Percentiles rank a stretch among this genome's conserved stretches.
Evolutionary conservation across 1,140 invertebrate species (phyloP).

Genomic region (Dendroctonus ponderosae): DNA sequence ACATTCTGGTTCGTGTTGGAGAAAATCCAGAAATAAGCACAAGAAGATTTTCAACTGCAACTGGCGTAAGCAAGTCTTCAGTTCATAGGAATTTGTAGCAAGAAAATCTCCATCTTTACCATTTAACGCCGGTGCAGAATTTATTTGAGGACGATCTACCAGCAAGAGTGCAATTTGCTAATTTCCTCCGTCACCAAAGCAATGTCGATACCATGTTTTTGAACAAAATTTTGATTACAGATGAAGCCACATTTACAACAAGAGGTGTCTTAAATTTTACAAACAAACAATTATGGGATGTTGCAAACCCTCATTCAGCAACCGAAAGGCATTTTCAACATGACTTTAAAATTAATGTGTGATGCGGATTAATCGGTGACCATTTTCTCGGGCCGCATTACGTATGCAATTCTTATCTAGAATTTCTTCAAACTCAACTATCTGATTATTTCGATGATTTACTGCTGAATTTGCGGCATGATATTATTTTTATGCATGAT

Average conservation of each 20-base stretch:
- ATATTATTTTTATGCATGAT: neutral
- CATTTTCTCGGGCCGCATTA: neutral
- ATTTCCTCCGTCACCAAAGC: neutral
- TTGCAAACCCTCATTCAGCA: conserved; percentile 1
- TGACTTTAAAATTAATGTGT: too few relatives aligned
- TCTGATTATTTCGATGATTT: conserved; percentile 1
- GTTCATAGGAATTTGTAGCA: neutral
- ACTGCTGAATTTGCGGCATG: neutral
- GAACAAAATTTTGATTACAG: conserved; percentile 5
- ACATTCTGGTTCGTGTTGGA: neutral
- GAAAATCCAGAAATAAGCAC: conserved; percentile 1
- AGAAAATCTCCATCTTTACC: conserved; percentile 2
- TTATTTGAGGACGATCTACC: neutral
- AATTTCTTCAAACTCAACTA: neutral
- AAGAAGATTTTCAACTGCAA: neutral
- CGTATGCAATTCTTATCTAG: conserved; percentile 2
- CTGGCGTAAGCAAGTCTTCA: neutral
- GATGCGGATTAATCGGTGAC: too few relatives aligned
- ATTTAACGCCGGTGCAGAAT: conserved; percentile 1
- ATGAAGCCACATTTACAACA: conserved; percentile 1
- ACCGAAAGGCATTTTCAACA: conserved; percentile 2
- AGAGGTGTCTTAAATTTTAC: neutral
- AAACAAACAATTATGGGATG: neutral
- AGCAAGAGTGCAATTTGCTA: neutral
- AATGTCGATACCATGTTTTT: conserved; percentile 1